Base-by-base conservation (phyloP, 1,140 invertebrate species). In the Lamellibrachia luymesi region DNA sequence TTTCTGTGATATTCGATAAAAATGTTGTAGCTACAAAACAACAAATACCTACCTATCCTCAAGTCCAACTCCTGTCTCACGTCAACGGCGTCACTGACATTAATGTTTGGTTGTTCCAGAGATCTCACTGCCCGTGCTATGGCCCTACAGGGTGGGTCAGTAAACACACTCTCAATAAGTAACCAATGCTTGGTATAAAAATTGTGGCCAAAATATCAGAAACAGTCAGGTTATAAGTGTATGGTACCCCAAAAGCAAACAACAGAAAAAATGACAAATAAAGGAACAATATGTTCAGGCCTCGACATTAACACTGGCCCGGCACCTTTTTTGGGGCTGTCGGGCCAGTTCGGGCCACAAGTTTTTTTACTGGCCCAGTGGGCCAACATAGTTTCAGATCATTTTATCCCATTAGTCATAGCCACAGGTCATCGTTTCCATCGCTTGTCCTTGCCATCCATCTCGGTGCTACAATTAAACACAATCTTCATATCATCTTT, bases 31-130 rank as follows among this genome's bases (percentile, higher is more conserved):
- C 25, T 80, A 80, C 64, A 2, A 80, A 80, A 17, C 25, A 80
- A 80, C 64, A 10, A 80, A 22, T 80, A 10, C 94, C 95, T 95
- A 98, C 98, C 99, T 96, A 99, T 99, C 96, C 99, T 97, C 93
- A 99, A 97, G 97, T 99, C 99, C 94, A 99, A 96, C 97, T 99
- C 98, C 94, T 97, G 97, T 94, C 99, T 94, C 2, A 99, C 98
- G 97, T 99, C 98, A 51, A 99, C 99, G 93, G 99, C 99, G 97
- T 99, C 97, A 96, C 98, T 99, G 17, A 98, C 96, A 94, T 97
- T 97, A 95, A 98, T 97, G 96, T 99, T 98, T 2, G 99, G 98
- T 92, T 97, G 95, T 4, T 96, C 97, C 13, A 99, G 97, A 95
- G 97, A 98, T 90, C 97, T 97, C 56, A 99, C 95, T 4, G 99